Evolutionary conservation across 64 coral and sea anemone genomes (phyloP).

Genomic region (Montipora capricornis): DNA sequence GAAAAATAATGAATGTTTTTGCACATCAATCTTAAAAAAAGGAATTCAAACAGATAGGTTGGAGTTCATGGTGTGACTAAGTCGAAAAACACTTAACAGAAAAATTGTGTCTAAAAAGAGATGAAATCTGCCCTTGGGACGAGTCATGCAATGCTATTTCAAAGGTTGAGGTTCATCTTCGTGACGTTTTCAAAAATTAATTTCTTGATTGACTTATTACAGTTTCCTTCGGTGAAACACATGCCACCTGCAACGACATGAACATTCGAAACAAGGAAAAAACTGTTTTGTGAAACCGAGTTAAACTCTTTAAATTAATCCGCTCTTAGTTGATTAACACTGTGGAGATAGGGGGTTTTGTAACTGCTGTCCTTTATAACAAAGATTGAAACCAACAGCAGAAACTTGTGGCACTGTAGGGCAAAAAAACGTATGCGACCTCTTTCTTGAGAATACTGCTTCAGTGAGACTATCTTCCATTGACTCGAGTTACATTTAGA

Average conservation of each 20-base stretch:
- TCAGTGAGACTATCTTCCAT: not conserved
- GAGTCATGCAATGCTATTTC: conserved; percentile 8
- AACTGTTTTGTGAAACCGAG: conserved; percentile 11
- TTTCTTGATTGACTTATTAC: not conserved
- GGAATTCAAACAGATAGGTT: conserved; percentile 41
- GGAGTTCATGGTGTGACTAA: conserved; percentile 27
- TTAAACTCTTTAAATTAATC: conserved; percentile 49
- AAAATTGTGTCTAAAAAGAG: not conserved
- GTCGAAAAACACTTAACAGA: not conserved
- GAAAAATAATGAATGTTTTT: conserved; percentile 27
- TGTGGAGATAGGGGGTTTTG: conserved; percentile 22
- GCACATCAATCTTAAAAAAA: conserved; percentile 19
- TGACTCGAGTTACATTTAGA: conserved; percentile 24
- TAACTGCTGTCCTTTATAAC: conserved; percentile 39
- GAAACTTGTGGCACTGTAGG: not conserved
- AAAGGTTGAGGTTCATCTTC: not conserved
- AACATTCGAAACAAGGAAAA: not conserved
- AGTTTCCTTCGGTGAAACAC: not conserved
- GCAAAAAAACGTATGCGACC: not conserved
- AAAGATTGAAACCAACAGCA: conserved; percentile 27
- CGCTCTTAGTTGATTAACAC: conserved; percentile 45
- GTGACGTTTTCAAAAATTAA: not conserved
- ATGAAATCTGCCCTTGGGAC: not conserved
- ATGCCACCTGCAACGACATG: not conserved
- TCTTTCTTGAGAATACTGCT: not conserved